These are phyloP conservation scores for Eupithecia vulgata DNA, from an alignment of 2,888 invertebrate species.

Conservation along the genomic window DNA sequence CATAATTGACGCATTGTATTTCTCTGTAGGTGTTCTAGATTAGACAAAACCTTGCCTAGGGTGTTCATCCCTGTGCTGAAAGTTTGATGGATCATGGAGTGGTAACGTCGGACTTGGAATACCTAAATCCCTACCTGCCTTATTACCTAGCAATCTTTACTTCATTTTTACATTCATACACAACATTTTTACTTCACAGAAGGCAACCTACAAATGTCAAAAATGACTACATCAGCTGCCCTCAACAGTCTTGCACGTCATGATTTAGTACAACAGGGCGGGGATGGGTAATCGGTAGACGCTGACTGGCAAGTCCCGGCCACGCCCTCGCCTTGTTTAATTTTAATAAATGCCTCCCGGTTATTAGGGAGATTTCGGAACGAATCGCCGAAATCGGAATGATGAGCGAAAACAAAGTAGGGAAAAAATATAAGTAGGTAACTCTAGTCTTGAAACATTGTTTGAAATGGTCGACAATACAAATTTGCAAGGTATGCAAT, in stretches of 20 bases:
- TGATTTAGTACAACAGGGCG: conserved; percentile 56
- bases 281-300: conserved; percentile 67
- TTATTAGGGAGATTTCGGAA: conserved; percentile 29
- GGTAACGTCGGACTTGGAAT: too few species aligned
- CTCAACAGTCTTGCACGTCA: conserved; percentile 3
- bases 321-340: conserved; percentile 55
- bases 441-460: neutral
- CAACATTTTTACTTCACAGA: neutral
- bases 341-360: conserved; percentile 24
- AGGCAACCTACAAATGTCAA: neutral
- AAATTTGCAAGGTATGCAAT: neutral
- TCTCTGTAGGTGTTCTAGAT: too few species aligned
- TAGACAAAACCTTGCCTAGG: too few species aligned
- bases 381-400: conserved; percentile 17
- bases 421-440: neutral
- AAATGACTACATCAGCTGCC: neutral
- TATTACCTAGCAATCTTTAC: neutral
- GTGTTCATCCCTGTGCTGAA: too few species aligned
- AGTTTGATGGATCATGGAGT: too few species aligned
- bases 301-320: conserved; percentile 72
- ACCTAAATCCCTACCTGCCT: neutral
- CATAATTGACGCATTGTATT: too few species aligned
- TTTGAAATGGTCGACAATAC: neutral
- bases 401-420: conserved; percentile 4
- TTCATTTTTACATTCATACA: too few species aligned